Conservation (phyloP, 1,140 invertebrate species). For the Zeugodacus cucurbitae region DNA sequence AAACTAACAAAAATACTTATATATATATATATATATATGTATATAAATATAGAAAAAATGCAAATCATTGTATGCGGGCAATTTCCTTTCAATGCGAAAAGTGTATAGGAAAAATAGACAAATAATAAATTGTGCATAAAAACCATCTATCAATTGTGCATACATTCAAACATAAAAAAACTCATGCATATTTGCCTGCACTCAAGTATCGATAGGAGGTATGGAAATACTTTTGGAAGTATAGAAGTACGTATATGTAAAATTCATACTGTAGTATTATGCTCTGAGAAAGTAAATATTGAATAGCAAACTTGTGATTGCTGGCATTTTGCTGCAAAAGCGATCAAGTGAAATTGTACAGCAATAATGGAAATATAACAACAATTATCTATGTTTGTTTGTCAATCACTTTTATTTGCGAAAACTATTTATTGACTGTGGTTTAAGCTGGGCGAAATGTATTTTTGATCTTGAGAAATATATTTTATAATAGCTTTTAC, state of each 20-base stretch:
- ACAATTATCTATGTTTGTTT: not conserved
- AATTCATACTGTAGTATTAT: not conserved
- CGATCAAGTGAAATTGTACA: constrained; percentile 22
- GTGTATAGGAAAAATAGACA: not conserved
- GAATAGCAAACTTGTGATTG: not conserved
- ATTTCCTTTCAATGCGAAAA: constrained; percentile 16
- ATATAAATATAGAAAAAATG: not conserved
- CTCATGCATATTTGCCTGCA: not conserved
- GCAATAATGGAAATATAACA: not conserved
- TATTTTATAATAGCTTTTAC: too few relatives aligned
- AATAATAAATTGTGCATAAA: not conserved
- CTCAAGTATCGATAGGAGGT: not conserved
- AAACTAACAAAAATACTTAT: not conserved
- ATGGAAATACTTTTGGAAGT: not conserved
- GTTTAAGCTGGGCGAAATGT: not conserved
- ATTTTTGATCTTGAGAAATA: not conserved
- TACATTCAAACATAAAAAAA: not conserved
- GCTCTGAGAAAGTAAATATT: constrained; percentile 9
- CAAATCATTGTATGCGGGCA: constrained; percentile 8
- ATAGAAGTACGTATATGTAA: not conserved
- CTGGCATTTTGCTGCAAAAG: not conserved
- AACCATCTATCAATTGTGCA: not conserved
- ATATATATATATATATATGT: not conserved
- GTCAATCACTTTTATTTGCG: not conserved
- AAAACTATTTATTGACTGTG: not conserved